A percentile compares a stretch with the other conserved stretches of the same genome.
Conservation (phyloP, 1,140 invertebrate genomes). For the Drosophila punjabiensis region DNA sequence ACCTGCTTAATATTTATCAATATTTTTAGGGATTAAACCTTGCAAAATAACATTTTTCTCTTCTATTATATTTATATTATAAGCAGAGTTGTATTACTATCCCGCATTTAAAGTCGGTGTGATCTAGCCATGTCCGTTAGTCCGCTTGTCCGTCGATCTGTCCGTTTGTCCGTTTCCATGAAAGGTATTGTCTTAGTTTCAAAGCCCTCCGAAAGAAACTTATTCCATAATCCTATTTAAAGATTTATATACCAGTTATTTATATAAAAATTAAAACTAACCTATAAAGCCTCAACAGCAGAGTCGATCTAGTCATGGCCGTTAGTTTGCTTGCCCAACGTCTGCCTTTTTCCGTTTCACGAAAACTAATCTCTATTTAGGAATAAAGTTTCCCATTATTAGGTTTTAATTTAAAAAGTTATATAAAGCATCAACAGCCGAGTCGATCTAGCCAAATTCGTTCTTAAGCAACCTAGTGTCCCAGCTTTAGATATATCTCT, state of each 20-base stretch:
- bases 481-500: not conserved
- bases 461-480: not conserved
- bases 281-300: not conserved
- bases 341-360: not conserved
- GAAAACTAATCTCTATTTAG: not conserved
- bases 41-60: not conserved
- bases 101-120: not conserved
- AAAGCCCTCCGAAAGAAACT: too few species aligned
- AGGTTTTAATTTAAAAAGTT: too few species aligned
- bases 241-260: too few species aligned
- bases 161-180: not conserved
- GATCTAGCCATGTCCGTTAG: not conserved
- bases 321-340: not conserved
- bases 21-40: not conserved
- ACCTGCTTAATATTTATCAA: not conserved
- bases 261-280: not conserved
- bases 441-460: not conserved
- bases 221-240: too few species aligned
- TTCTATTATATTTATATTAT: not conserved
- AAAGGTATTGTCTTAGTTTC: not conserved
- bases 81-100: not conserved
- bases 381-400: too few species aligned
- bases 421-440: too few species aligned
- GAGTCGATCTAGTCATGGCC: not conserved
- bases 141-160: not conserved